phyloP scores from a whole-genome alignment of 2,797 vertebrate species.

The Trichosurus vulpecula region DNA sequence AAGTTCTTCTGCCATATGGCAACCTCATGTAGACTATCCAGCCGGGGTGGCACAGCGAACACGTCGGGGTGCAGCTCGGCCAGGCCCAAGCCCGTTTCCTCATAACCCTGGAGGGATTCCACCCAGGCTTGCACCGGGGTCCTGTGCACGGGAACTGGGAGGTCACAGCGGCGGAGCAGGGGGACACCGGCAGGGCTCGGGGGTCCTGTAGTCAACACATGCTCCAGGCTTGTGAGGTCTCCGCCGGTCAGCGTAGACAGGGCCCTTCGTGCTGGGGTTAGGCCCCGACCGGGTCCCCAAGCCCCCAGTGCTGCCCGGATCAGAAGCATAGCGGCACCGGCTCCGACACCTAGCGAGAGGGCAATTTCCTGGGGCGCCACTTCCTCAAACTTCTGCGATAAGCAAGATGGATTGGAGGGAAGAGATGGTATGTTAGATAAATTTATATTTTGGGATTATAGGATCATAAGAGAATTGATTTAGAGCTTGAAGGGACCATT shows the following conservation, averaged over 20 bases:
- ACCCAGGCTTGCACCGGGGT: conserved; percentile 88
- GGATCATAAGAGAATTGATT: background rate
- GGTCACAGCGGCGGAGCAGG: conserved; percentile 85
- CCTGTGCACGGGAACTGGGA: conserved; percentile 83
- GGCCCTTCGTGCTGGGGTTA: conserved; percentile 30
- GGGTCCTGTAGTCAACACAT: background rate
- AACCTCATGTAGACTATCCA: conserved; percentile 91
- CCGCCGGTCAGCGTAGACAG: conserved; percentile 1
- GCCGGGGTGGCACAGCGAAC: conserved; percentile 89
- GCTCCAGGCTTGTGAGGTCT: background rate
- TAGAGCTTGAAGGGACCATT: background rate
- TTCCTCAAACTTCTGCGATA: background rate
- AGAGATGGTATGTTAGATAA: background rate
- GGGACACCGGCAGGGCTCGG: conserved; percentile 69
- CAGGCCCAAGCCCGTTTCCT: conserved; percentile 86
- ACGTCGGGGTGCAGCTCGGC: conserved; percentile 93
- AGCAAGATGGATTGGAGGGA: background rate
- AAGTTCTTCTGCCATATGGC: conserved; percentile 92
- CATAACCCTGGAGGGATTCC: conserved; percentile 85
- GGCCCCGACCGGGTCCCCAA: conserved; percentile 4
- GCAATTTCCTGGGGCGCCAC: conserved; percentile 15
- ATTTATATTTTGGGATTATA: background rate
- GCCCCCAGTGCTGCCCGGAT: background rate
- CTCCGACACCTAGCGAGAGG: background rate
- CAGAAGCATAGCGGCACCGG: conserved; percentile 17